Base-by-base conservation (phyloP, 2,797 vertebrate genomes). In the Fistularia tabacaria region DNA sequence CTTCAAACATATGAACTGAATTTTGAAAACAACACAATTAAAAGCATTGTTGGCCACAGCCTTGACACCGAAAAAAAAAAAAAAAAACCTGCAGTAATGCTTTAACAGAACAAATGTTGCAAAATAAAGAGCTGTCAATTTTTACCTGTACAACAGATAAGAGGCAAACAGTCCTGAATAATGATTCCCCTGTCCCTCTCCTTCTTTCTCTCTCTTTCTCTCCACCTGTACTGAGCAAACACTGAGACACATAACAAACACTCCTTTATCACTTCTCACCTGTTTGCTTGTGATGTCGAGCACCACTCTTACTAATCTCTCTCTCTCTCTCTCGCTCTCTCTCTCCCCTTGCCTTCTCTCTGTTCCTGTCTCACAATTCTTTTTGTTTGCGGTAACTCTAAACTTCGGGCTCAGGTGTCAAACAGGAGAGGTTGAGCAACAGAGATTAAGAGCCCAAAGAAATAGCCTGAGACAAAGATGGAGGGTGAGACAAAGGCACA, bases 321-420 rank as follows among this genome's bases (percentile, higher is more conserved):
- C 15, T 10, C 40, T 43, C 45, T 14, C 54, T 58, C 46, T 13
- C 8, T 15, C 46, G 42, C 25, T 48, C 43, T 14, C 9, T 44
- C 9, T 38, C 57, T 38, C 10, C 44, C 8, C 46, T 43, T 51
- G 10, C 39, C 9, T 9, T 40, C 13, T 38, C 44, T 58, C 49
- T 55, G 7, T 49, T 37, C 48, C 36, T n/a, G 51, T 59, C 51
- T 47, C 15, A 36, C 57, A 46, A 36, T 10, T 59, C 54, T 62
- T 59, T 73, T 51, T 81, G 59, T 61, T 59, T 58, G 69, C 46
- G 5, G 83, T 80, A 84, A 86, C 62, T 47, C 51, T 76, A 86
- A 58, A 78, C 84, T 64, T 9, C 53, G 48, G 73, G 72, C 71
- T 86, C 74, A 72, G 57, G 71, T 82, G 60, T 76, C 77, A 51